Evolutionary conservation across 2,113 vertebrate species (phyloP), one percentile per base, ranked within the genome.

Genomic region (Dipodomys merriami): DNA sequence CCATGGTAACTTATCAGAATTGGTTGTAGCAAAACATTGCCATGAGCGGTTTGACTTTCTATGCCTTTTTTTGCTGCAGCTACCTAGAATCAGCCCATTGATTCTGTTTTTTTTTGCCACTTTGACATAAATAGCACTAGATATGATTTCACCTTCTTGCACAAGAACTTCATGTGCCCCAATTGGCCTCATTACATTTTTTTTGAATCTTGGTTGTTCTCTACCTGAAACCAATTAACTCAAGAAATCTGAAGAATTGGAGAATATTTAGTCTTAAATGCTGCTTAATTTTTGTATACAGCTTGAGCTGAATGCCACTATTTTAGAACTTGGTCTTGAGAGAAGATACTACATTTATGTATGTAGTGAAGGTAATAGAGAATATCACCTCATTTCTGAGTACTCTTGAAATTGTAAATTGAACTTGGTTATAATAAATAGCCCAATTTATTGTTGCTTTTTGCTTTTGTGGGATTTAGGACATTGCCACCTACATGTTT

Each of bases 141-240:
- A 65, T 83, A 49, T 0, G 62, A 27, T 20, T 76, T 81, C 25
- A 74, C 13, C 19, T 90, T 88, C 22, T 71, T 86, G 4, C 19
- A 3, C 29, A 86, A 72, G 46, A 39, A 67, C 5, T 68, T 8
- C 7, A 23, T 35, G 2, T 35, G 20, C 62, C 74, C 0, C 67
- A 73, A 78, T 78, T 27, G 60, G 33, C 10, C 9, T 30, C 5
- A 16, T 77, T 33, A 85, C 79, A 44, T 64, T 15, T 1, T 86
- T 71, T 46, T n/a, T 27, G 23, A 64, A 64, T 15, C 2, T 79
- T 81, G 15, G 64, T 83, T 91, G 76, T 19, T 46, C 2, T 79
- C 23, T 92, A 68, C 12, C 8, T 29, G 13, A 60, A 86, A 86
- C 2, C 29, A 90, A 39, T 86, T 86, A 86, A 92, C 67, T 89